Percentiles rank a stretch among this genome's conserved stretches.
Conservation (phyloP, 2,888 invertebrate genomes). For the Andricus quercusramuli region DNA sequence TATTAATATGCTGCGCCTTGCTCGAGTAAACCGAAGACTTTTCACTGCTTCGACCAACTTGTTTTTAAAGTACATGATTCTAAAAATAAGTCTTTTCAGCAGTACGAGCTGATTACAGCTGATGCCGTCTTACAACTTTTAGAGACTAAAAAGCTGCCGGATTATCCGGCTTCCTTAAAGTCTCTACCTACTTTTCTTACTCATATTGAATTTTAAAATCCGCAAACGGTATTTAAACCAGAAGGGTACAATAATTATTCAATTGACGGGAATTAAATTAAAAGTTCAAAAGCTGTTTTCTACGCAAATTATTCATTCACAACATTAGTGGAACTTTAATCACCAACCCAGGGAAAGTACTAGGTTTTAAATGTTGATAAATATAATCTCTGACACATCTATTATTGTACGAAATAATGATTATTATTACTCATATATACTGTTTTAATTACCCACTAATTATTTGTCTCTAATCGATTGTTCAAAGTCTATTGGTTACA, state of each 20-base stretch:
- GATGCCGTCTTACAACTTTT: constrained; percentile 17
- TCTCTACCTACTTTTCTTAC: not conserved
- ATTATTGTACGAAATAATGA: not conserved
- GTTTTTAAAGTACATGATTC: constrained; percentile 30
- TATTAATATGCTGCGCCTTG: constrained; percentile 30
- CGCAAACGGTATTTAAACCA: too few species aligned
- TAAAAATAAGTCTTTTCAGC: constrained; percentile 23
- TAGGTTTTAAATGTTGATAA: not conserved
- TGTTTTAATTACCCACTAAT: constrained; percentile 17
- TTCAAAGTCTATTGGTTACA: constrained; percentile 17
- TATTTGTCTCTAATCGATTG: constrained; percentile 29
- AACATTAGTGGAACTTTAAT: not conserved
- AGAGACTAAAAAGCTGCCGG: not conserved
- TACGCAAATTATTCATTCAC: not conserved
- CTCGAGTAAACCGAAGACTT: constrained; percentile 26
- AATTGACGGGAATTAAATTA: not conserved
- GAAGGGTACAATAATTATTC: not conserved
- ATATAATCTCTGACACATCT: not conserved
- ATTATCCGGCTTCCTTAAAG: not conserved
- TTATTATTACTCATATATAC: constrained; percentile 12
- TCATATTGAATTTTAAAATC: not conserved
- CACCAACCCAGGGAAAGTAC: not conserved
- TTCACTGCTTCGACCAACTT: constrained; percentile 18
- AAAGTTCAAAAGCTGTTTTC: not conserved
- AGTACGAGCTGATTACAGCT: constrained; percentile 14